Conservation (phyloP, 1,140 invertebrate species). For the Drosophila sulfurigaster region DNA sequence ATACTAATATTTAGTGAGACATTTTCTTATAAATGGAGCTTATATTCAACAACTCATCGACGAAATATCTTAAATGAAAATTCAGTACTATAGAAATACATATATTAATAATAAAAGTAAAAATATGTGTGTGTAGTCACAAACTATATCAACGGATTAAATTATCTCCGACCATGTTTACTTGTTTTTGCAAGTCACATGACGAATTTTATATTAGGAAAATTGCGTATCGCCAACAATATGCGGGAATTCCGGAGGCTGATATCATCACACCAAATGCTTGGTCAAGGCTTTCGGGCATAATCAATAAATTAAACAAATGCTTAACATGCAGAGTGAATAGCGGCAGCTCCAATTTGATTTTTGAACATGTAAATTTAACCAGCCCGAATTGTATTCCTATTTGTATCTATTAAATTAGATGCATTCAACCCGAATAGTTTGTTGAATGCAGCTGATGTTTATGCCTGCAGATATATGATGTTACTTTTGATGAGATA, state of each 20-base stretch:
- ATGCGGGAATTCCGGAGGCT: slow-evolving; percentile 30
- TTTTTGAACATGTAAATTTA: slow-evolving; percentile 77
- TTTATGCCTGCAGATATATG: slow-evolving; percentile 2
- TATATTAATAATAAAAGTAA: too few species aligned
- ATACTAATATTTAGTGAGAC: too few species aligned
- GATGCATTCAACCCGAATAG: slow-evolving; percentile 39
- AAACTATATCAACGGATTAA: too few species aligned
- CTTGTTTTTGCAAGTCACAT: too few species aligned
- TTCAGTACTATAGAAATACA: too few species aligned
- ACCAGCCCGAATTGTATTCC: slow-evolving; percentile 37
- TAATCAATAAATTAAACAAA: slow-evolving; percentile 80
- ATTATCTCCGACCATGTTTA: too few species aligned
- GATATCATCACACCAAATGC: slow-evolving; percentile 42
- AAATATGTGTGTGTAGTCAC: too few species aligned
- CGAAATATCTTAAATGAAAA: too few species aligned
- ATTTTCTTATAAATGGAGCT: too few species aligned
- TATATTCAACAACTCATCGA: too few species aligned
- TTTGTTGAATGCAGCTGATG: slow-evolving; percentile 51
- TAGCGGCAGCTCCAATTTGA: slow-evolving; percentile 50
- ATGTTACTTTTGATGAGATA: slow-evolving; percentile 61
- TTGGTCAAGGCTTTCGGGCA: slow-evolving; percentile 57
- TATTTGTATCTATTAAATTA: slow-evolving; percentile 35
- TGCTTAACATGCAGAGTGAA: slow-evolving; percentile 66
- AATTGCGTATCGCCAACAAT: too few species aligned
- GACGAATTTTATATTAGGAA: too few species aligned